Base-by-base conservation (phyloP, 2,888 invertebrate species). In the Eristalis pertinax region DNA sequence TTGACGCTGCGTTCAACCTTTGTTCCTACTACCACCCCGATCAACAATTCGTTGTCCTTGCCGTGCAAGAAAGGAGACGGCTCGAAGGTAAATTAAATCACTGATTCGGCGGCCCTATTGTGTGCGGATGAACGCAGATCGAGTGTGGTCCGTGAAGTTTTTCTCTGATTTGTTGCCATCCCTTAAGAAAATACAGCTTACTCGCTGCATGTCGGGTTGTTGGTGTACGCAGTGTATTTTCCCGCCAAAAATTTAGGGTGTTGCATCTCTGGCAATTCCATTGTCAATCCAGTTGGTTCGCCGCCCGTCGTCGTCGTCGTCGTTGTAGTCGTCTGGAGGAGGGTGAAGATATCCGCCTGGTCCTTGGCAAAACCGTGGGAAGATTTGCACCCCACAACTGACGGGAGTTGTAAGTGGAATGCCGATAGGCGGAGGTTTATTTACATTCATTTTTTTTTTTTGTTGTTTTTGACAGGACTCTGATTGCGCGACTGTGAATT, bases 21-120 rank as follows among this genome's bases (percentile, higher is more conserved):
- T 86, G 76, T 80, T 81, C 84, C 86, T 86, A 83, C 86, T 75
- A 86, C 86, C 86, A 86, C 86, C 81, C 86, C 86, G 78, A 86
- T 86, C 83, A 82, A 58, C 77, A 78, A 70, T 79, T 79, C 63
- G 29, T 68, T 56, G 73, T 74, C 64, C 32, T 69, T 50, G 19
- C 32, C 32, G n/a, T 29, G 8, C 64, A 29, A 67, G n/a, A 26
- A 41, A 76, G 63, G 64, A 38, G 43, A 64, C 43, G 64, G 8
- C 32, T 5, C 32, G 50, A 60, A 85, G 76, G 84, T 85, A 85
- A 80, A 85, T 85, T 81, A 77, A 85, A 81, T 85, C 85, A 81
- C 56, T 43, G 68, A 81, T 81, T 81, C 73, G 72, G 76, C 72
- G 68, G 56, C 24, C 68, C 76, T 79, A 67, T 79, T 78, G 63